A percentile compares a stretch with the other conserved stretches of the same genome.
Evolutionary conservation across 2,888 invertebrate species (phyloP).

Genomic region (Elysia crispata): DNA sequence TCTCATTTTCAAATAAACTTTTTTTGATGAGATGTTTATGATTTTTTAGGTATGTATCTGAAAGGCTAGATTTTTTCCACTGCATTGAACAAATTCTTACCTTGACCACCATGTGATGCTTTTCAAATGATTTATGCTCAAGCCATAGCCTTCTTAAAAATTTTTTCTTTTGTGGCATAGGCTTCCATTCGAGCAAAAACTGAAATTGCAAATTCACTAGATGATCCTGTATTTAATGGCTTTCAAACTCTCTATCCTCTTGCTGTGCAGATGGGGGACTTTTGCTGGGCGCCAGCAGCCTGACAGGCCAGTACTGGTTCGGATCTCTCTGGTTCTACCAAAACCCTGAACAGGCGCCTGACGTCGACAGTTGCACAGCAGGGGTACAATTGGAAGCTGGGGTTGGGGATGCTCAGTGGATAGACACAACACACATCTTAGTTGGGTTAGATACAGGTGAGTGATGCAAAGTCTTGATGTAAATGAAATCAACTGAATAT

Average conservation of each 20-base stretch:
- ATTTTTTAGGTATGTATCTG: no score
- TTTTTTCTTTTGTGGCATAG: no score
- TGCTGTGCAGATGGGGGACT: conserved; percentile 79
- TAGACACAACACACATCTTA: conserved; percentile 76
- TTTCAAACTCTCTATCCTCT: not conserved
- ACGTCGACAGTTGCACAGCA: conserved; percentile 78
- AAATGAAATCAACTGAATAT: not conserved
- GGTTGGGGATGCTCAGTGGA: conserved; percentile 79
- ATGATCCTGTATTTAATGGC: not conserved
- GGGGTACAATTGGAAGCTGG: conserved; percentile 79
- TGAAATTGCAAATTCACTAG: no score
- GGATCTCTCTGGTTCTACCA: conserved; percentile 82
- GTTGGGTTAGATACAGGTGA: conserved; percentile 81
- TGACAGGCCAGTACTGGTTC: conserved; percentile 82
- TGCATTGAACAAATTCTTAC: no score
- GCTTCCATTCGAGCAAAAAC: no score
- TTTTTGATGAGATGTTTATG: no score
- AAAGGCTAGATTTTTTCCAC: no score
- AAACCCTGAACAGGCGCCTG: conserved; percentile 76
- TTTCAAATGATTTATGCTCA: no score
- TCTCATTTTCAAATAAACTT: no score
- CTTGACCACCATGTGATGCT: no score
- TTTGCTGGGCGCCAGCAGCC: conserved; percentile 81
- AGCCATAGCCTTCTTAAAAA: no score
- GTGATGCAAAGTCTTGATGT: not conserved